Base-by-base conservation (phyloP, 1,140 invertebrate species). In the Philopotamus ludificatus region DNA sequence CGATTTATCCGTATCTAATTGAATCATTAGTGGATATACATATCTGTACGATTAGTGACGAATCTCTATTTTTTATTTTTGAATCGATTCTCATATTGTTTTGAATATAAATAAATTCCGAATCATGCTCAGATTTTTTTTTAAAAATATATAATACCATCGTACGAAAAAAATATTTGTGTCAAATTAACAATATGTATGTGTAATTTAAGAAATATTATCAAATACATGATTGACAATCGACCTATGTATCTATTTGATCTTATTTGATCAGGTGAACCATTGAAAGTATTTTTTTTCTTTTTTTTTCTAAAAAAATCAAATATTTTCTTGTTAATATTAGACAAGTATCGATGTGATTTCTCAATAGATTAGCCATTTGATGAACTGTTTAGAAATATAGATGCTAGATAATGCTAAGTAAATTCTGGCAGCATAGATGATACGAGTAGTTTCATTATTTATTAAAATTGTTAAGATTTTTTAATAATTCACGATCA, bases 311-410 rank as follows among this genome's bases (percentile, higher is more conserved):
- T 4, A 34, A 7, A 12, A 34, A 34, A 34, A 34, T 34, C 28
- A 34, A 34, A 9, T n/a, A n/a, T 12, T 25, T 44, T 58, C 41
- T 67, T 47, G 47, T 68, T 70, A 70, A 65, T 59, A 55, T 49
- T 70, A 70, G 68, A 63, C 64, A 66, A 66, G 62, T 69, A 69
- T 69, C 26, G 57, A 62, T 65, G 67, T 69, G 67, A 69, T 69
- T 68, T 69, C 51, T 63, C 34, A 55, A 53, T 70, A 70, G 68
- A 59, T 41, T 70, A 70, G 68, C 23, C 39, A 28, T 69, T 63
- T 41, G 58, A 65, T 68, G 50, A 65, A 44, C 53, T 41, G 57
- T 66, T 63, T 65, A 66, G 63, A 63, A 20, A 44, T 47, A 47
- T 70, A 70, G 64, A 54, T 63, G 60, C 63, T 70, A 66, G 68